phyloP scores from a whole-genome alignment of 2,888 invertebrate species.

The Tiphia femorata region DNA sequence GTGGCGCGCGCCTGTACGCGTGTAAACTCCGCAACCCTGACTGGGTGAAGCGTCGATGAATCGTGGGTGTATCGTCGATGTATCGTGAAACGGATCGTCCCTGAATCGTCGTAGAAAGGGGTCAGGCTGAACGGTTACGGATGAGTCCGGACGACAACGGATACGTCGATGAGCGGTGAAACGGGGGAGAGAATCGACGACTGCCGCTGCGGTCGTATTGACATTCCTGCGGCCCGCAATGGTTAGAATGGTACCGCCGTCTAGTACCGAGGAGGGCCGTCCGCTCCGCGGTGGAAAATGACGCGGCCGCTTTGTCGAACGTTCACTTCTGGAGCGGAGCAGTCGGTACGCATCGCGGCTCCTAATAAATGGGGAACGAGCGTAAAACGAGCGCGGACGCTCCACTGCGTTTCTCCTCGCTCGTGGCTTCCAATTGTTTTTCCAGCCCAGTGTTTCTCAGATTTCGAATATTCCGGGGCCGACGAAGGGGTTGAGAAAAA shows the following conservation, averaged over 20 bases:
- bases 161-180: constrained; percentile 31
- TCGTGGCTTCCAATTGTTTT: too few relatives aligned
- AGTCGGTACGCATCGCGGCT: not conserved
- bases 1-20: too few relatives aligned
- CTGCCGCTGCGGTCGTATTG: constrained; percentile 36
- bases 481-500: too few relatives aligned
- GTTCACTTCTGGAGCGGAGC: constrained; percentile 1
- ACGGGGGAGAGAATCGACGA: constrained; percentile 18
- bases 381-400: too few relatives aligned
- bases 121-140: constrained; percentile 38
- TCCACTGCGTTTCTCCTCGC: too few relatives aligned
- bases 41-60: too few relatives aligned
- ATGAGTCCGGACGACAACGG: constrained; percentile 35
- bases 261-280: constrained; percentile 11
- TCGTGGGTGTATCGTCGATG: too few relatives aligned
- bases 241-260: constrained; percentile 39
- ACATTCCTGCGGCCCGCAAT: constrained; percentile 40
- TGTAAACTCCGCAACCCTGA: too few relatives aligned
- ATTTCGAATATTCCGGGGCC: too few relatives aligned
- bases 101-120: constrained; percentile 32
- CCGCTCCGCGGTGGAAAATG: constrained; percentile 25
- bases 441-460: too few relatives aligned
- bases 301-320: constrained; percentile 34
- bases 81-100: too few relatives aligned
- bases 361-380: not conserved